A percentile compares a stretch with the other conserved stretches of the same genome.
Conservation (phyloP, 2,797 vertebrate genomes). For the Centropyge bicolor region DNA sequence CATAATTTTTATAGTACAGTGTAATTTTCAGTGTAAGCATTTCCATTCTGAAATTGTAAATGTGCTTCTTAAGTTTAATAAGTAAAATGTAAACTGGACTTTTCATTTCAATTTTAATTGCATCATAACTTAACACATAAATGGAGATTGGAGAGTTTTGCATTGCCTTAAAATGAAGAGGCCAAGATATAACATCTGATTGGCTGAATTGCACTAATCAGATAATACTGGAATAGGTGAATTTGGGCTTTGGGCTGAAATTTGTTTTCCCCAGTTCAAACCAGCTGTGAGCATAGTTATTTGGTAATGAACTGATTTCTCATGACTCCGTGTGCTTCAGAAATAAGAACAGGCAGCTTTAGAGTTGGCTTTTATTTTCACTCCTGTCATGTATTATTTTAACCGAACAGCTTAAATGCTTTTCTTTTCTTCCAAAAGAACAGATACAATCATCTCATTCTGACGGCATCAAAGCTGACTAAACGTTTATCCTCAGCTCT, state of each 20-base stretch:
- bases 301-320: not conserved
- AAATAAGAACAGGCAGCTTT: not conserved
- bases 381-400: not conserved
- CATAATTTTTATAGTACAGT: too few species aligned
- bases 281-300: not conserved
- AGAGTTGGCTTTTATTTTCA: constrained; percentile 20
- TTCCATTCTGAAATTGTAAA: not conserved
- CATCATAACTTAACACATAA: too few species aligned
- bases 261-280: not conserved
- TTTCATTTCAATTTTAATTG: not conserved
- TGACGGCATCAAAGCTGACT: constrained; percentile 11
- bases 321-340: not conserved
- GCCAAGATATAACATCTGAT: too few species aligned
- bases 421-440: not conserved
- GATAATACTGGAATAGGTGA: too few species aligned
- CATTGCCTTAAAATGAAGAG: not conserved
- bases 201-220: not conserved
- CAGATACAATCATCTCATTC: constrained; percentile 6
- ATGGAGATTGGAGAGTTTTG: not conserved
- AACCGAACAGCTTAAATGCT: not conserved
- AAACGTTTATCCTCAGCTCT: constrained; percentile 39
- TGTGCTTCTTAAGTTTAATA: not conserved
- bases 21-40: not conserved
- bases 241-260: not conserved
- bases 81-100: not conserved